Evolutionary conservation across 2,888 invertebrate species (phyloP), one percentile per base, ranked within the genome.

Genomic region (Pseudococcus viburni): DNA sequence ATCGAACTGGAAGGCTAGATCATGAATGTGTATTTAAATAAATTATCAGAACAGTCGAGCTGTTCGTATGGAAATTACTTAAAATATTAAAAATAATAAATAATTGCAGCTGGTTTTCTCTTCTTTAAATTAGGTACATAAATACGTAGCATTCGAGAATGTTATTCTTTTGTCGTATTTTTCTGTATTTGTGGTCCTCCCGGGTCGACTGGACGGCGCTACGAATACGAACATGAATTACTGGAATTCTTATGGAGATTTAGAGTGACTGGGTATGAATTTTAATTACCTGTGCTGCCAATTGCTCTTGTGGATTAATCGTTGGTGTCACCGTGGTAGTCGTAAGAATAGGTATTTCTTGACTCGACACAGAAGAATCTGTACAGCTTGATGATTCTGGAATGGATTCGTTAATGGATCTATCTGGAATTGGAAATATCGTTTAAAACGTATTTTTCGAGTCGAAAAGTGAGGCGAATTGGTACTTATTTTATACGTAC

Each of bases 401-500:
- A 88, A 88, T 88, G 83, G 88, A 84, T 59, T 88, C 88, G 19
- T 83, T 88, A 9, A 88, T 22, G 12, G 88, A 88, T 42, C 46
- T n/a, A 84, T 39, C 88, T 88, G 12, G 17, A 73, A 55, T 55
- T 51, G 4, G 5, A 17, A 55, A 55, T 3, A 55, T 55, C 8
- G 9, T 42, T 42, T 42, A 42, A 7, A 42, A 8, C 8, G 9
- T 42, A 6, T 55, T n/a, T 55, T n/a, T 55, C 7, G n/a, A 17
- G n/a, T n/a, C n/a, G 15, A 55, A n/a, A 55, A 55, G 0, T 55
- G 12, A 4, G 7, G 55, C n/a, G 4, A 3, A 11, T 55, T 26
- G 9, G 9, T 5, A 33, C 26, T 3, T 33, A 33, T 42, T 42
- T 9, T 8, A 42, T 85, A 87, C 59, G 12, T 33, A 88, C 84